Percentiles rank a stretch among this genome's conserved stretches.
Evolutionary conservation across 2,888 invertebrate genomes (phyloP).

Genomic region (Hypena proboscidalis): DNA sequence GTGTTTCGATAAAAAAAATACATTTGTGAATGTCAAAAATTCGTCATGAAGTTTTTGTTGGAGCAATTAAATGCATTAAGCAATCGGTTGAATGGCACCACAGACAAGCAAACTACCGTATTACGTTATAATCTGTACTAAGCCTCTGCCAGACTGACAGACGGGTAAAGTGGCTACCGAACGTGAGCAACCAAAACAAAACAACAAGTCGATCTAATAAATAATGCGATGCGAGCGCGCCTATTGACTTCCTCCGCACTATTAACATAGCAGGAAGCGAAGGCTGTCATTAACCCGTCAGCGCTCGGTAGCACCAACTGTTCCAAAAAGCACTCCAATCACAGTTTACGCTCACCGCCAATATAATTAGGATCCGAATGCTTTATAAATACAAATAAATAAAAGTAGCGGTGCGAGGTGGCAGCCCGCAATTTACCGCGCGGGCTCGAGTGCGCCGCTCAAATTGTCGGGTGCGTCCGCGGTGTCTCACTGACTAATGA

Average conservation of each 20-base stretch:
- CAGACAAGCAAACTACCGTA: conserved; percentile 78
- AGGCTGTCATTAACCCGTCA: conserved; percentile 82
- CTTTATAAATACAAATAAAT: conserved; percentile 83
- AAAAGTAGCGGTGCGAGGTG: conserved; percentile 76
- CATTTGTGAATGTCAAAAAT: conserved; percentile 46
- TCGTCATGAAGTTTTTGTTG: conserved; percentile 53
- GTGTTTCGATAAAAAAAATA: conserved; percentile 40
- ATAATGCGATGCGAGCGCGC: conserved; percentile 73
- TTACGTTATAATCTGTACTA: conserved; percentile 82
- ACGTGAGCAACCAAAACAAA: conserved; percentile 65
- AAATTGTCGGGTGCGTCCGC: conserved; percentile 75
- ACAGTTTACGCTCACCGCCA: conserved; percentile 66
- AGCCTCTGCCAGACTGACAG: conserved; percentile 74
- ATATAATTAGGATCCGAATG: conserved; percentile 79
- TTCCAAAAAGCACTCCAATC: conserved; percentile 77
- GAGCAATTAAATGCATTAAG: conserved; percentile 75
- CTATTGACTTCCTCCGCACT: conserved; percentile 77
- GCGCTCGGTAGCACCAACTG: conserved; percentile 73
- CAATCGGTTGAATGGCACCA: conserved; percentile 70
- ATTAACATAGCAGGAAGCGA: conserved; percentile 82
- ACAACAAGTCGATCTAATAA: conserved; percentile 75
- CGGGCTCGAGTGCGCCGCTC: conserved; percentile 61
- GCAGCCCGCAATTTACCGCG: conserved; percentile 79
- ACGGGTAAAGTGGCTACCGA: conserved; percentile 75
- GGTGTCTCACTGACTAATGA: conserved; percentile 81